Conservation (phyloP, 2,888 invertebrate species). For the Gasteruption jaculator region DNA sequence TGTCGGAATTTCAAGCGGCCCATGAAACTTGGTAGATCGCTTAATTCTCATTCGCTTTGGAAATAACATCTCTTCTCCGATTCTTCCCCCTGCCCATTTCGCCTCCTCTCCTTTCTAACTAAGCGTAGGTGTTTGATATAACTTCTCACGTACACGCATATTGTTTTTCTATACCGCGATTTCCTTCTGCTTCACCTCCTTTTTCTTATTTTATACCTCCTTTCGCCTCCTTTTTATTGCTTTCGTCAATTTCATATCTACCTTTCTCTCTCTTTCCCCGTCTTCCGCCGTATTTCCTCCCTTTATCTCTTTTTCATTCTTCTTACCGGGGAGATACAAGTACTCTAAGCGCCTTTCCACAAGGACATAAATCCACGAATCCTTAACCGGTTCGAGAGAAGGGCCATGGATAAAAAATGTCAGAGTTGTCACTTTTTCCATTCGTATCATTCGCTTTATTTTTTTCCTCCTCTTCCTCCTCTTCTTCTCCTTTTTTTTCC, state of each 20-base stretch:
- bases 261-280: constrained; percentile 15
- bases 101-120: constrained; percentile 9
- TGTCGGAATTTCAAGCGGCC: constrained; percentile 29
- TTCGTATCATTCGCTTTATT: constrained; percentile 22
- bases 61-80: neutral
- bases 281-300: constrained; percentile 6
- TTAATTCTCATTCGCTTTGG: constrained; percentile 24
- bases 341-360: constrained; percentile 26
- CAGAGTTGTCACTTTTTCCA: constrained; percentile 24
- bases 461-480: constrained; percentile 1
- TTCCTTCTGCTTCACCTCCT: too few species aligned
- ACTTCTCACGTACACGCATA: too few species aligned
- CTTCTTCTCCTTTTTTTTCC: too few species aligned
- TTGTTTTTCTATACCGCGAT: too few species aligned
- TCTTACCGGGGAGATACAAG: constrained; percentile 14
- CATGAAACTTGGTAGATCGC: constrained; percentile 31
- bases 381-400: constrained; percentile 37
- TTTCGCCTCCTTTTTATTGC: too few species aligned
- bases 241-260: neutral
- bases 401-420: constrained; percentile 26
- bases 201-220: too few species aligned
- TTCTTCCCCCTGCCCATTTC: too few species aligned
- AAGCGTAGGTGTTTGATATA: too few species aligned
- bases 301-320: neutral
- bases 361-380: constrained; percentile 40